Percentiles rank a stretch among this genome's conserved stretches.
These are phyloP conservation scores for Marmota flaviventris DNA, from an alignment of 2,113 vertebrate species.

Conservation along the genomic window DNA sequence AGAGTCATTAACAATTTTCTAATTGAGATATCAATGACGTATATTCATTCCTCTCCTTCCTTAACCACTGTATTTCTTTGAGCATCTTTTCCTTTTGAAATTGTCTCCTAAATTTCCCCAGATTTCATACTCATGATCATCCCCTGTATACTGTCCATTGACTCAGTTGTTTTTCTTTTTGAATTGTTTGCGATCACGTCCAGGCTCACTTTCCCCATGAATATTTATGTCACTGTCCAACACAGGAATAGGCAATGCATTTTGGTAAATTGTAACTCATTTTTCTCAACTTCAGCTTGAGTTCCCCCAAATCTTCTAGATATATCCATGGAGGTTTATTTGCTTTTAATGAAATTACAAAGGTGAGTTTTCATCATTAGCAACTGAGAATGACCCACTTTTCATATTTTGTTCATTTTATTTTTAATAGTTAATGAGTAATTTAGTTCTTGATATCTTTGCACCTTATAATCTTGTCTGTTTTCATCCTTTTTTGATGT, in stretches of 20 bases:
- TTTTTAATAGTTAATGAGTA: neutral
- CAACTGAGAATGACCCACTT: neutral
- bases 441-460: neutral
- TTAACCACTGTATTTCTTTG: neutral
- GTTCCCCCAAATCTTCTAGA: neutral
- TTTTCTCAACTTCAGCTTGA: neutral
- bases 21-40: neutral
- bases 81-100: neutral
- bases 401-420: neutral
- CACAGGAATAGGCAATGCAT: neutral
- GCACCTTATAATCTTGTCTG: neutral
- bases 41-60: neutral
- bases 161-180: neutral
- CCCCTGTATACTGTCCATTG: neutral
- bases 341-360: neutral
- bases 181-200: neutral
- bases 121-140: neutral
- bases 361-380: neutral
- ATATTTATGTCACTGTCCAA: neutral
- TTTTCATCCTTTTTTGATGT: too few species aligned
- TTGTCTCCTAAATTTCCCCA: neutral
- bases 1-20: neutral
- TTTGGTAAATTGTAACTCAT: neutral
- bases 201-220: neutral
- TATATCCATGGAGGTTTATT: neutral